Conservation (phyloP, 2,797 vertebrate species). For the Tapirus indicus region DNA sequence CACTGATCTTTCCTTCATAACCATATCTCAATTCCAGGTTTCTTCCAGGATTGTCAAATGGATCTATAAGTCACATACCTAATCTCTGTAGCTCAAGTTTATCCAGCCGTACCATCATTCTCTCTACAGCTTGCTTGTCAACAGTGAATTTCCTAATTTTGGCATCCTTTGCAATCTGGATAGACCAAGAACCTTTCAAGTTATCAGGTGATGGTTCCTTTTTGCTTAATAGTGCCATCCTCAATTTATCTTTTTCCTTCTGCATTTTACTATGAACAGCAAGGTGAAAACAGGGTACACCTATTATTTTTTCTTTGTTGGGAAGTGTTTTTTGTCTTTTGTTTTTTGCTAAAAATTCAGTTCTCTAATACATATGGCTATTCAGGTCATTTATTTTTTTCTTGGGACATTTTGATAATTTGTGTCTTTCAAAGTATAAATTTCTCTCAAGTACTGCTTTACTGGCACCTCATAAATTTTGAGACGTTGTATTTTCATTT, state of each 20-base stretch:
- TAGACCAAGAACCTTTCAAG: not conserved
- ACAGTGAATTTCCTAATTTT: not conserved
- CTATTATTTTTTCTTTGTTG: not conserved
- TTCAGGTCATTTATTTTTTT: not conserved
- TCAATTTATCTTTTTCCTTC: not conserved
- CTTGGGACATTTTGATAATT: not conserved
- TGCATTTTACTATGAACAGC: not conserved
- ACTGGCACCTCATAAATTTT: not conserved
- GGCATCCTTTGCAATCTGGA: not conserved
- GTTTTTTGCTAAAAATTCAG: not conserved
- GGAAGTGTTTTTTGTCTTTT: not conserved
- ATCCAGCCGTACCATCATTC: not conserved
- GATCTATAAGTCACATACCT: not conserved
- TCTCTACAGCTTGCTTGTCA: not conserved
- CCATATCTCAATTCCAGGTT: not conserved
- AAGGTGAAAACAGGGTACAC: not conserved
- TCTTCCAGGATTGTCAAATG: not conserved
- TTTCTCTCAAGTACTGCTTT: not conserved
- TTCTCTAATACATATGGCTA: not conserved
- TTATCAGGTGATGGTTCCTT: not conserved
- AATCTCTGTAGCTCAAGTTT: not conserved
- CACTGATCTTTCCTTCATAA: not conserved
- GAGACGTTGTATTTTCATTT: not conserved
- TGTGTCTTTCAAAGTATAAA: not conserved
- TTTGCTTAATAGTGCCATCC: not conserved